Conservation (phyloP, 37 sponge, comb jelly and placozoan species). For the Ianthella basta region DNA sequence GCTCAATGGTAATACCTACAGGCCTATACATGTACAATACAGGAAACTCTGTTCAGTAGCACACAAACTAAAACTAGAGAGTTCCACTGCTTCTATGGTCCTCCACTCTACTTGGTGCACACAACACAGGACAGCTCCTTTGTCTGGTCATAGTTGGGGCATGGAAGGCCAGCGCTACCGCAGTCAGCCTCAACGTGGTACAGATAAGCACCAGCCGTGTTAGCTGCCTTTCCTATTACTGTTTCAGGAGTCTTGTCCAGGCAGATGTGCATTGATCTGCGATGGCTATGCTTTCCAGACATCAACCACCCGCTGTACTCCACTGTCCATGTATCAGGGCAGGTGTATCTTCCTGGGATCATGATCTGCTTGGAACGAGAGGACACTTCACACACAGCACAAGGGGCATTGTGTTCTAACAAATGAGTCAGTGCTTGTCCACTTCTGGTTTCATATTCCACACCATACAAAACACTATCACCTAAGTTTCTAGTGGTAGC, state of each 20-base stretch:
- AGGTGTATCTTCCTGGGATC: constrained; percentile 18
- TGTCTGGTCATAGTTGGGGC: background rate
- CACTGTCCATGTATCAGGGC: background rate
- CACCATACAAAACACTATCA: background rate
- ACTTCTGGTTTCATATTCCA: background rate
- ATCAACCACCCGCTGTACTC: constrained; percentile 21
- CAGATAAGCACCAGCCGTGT: background rate
- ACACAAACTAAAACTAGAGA: too few relatives aligned
- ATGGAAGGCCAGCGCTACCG: background rate
- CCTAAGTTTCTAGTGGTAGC: background rate
- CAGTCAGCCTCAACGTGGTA: constrained; percentile 9
- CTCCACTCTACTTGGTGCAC: constrained; percentile 21
- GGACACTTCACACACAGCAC: background rate
- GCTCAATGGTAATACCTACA: too few relatives aligned
- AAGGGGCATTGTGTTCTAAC: background rate
- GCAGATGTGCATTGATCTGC: background rate
- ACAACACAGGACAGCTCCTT: constrained; percentile 27
- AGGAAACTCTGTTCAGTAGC: too few relatives aligned
- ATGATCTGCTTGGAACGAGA: constrained; percentile 20
- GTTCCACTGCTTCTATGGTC: too few relatives aligned
- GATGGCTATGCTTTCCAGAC: background rate
- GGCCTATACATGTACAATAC: too few relatives aligned
- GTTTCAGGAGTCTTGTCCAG: background rate
- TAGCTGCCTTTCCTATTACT: background rate
- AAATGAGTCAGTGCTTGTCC: background rate